Evolutionary conservation across 2,888 invertebrate genomes (phyloP), one percentile per base, ranked within the genome.

Genomic region (Thecophora atra): DNA sequence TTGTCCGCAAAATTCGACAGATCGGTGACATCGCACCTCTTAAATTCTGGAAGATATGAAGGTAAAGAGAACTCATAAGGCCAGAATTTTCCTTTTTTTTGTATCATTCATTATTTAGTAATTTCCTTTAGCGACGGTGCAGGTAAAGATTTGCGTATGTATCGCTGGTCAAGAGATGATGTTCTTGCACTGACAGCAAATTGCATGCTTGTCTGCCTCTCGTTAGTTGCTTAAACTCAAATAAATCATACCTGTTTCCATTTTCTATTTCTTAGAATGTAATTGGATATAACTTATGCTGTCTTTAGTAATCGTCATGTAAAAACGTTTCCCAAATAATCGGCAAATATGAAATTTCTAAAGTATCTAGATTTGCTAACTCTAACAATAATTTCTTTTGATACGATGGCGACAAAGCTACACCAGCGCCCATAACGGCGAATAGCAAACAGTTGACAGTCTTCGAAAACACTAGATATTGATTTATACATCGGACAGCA

Each of bases 11-110:
- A 70, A 74, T 89, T 89, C 51, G 85, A 83, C 21, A 89, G 81
- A 78, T 89, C 89, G 0, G 81, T 81, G 15, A 87, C 81, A 79
- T 84, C 83, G 78, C 89, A 89, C 81, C 90, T 87, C 76, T 88
- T 89, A 75, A 85, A 83, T 83, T 91, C 91, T 91, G 63, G 6
- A 70, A 76, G 17, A 66, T 11, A 58, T 7, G 24, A 21, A 24
- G n/a, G 42, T 17, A n/a, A 17, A 11, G 17, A n/a, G 13, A 8
- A 3, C 13, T 47, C 15, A 5, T 47, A n/a, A 13, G 13, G 44
- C 44, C 44, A 13, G 13, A 11, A n/a, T n/a, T n/a, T n/a, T n/a
- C n/a, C n/a, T n/a, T n/a, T n/a, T n/a, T n/a, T n/a, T n/a, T n/a
- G n/a, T n/a, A n/a, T n/a, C n/a, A n/a, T n/a, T n/a, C n/a, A n/a